Conservation (phyloP, 2,113 vertebrate species). For the Chionomys nivalis region DNA sequence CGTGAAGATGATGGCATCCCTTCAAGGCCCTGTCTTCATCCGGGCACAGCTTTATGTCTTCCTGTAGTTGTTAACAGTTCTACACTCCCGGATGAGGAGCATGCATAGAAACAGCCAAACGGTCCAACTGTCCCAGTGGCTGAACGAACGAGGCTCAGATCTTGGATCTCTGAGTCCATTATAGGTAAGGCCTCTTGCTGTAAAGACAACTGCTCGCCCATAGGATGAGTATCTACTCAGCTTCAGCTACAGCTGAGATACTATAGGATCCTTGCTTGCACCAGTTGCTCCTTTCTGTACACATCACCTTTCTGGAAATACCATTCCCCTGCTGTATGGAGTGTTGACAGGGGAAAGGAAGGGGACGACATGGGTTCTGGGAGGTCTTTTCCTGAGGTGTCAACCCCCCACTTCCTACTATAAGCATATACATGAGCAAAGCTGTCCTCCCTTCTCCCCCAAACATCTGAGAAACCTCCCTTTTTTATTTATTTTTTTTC, state of each 20-base stretch:
- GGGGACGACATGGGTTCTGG: neutral
- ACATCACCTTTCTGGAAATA: neutral
- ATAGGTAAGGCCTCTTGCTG: neutral
- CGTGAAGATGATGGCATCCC: neutral
- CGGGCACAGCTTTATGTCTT: too few species aligned
- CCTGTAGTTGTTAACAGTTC: too few species aligned
- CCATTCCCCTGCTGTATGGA: neutral
- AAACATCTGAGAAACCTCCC: neutral
- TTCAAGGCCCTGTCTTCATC: neutral
- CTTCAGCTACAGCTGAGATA: neutral
- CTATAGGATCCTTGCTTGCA: rapidly evolving
- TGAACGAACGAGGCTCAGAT: neutral
- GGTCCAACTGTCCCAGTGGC: too few species aligned
- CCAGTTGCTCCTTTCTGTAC: neutral
- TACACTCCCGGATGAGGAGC: neutral
- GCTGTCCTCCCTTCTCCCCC: neutral
- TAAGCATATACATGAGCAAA: neutral
- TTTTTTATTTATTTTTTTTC: neutral
- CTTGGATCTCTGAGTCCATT: neutral
- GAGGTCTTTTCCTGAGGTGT: neutral
- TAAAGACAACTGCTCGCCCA: neutral
- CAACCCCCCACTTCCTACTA: neutral
- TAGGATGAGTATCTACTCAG: neutral
- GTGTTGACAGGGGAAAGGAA: neutral
- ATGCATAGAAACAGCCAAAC: neutral